Base-by-base conservation (phyloP, 2,113 vertebrate species). In the Thamnophis sirtalis region DNA sequence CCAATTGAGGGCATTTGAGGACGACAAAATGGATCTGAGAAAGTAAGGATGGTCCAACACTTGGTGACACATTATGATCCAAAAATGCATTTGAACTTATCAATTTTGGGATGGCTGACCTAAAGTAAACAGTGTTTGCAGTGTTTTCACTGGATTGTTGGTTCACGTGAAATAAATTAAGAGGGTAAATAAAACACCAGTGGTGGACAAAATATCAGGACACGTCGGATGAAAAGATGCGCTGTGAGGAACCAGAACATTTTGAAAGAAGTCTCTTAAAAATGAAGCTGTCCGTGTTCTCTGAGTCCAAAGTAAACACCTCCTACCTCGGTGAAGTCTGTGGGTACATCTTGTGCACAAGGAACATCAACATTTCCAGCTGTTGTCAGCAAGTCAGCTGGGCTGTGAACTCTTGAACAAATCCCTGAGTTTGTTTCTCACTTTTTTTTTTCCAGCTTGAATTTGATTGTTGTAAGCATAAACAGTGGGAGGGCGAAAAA, bases 301-400 rank as follows among this genome's bases (percentile, higher is more conserved):
- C 89, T 84, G 85, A 91, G 89, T 86, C 92, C 92, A 91, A 86
- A 93, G 26, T 89, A 91, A 91, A 91, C 19, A 63, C 19, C 49
- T 55, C 19, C 15, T 26, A 92, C 24, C 91, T 89, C 33, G 7
- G 88, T 49, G 54, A 88, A 95, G 9, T 0, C 0, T 19, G 22
- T 0, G 0, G 0, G 1, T 48, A 5, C 11, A 55, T n/a, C 60
- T 86, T 22, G 87, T 1, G 0, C 26, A 84, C 53, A 43, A 55
- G 60, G 38, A 87, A 68, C 15, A 19, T 68, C 51, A 87, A 92
- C 84, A 55, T 33, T 26, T 89, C 53, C 80, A 26, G 73, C 86
- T 55, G 91, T 50, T 68, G 5, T 26, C 51, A 93, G 50, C 92
- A 63, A 15, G 85, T 50, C 55, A 89, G 28, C 86, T 58, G 93